Evolutionary conservation across 1,140 invertebrate species (phyloP).

Genomic region (Matsumurasca onukii): DNA sequence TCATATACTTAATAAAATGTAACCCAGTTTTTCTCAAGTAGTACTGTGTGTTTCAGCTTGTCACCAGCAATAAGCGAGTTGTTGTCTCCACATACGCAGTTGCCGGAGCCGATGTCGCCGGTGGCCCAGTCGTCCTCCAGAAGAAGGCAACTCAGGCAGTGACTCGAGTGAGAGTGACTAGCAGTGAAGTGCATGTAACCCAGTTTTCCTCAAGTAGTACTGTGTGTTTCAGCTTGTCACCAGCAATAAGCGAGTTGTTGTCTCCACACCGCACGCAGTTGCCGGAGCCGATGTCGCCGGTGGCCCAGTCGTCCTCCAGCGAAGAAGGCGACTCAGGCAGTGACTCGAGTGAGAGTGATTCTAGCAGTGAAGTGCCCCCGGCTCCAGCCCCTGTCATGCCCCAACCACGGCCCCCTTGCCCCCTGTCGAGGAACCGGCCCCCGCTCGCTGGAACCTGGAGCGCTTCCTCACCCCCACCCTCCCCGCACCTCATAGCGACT

Average conservation of each 20-base stretch:
- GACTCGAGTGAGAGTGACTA: slow-evolving; percentile 35
- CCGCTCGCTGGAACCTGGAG: slow-evolving; percentile 40
- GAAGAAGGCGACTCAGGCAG: slow-evolving; percentile 36
- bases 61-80: slow-evolving; percentile 35
- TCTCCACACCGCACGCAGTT: slow-evolving; percentile 19
- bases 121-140: slow-evolving; percentile 35
- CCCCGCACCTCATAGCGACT: background rate
- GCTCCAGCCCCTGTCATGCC: slow-evolving; percentile 3
- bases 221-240: no score
- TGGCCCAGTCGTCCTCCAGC: slow-evolving; percentile 35
- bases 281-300: slow-evolving; percentile 35
- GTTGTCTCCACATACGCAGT: slow-evolving; percentile 14
- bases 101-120: slow-evolving; percentile 36
- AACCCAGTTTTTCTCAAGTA: no score
- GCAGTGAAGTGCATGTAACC: slow-evolving; percentile 28
- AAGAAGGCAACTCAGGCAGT: slow-evolving; percentile 35
- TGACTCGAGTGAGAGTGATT: slow-evolving; percentile 35
- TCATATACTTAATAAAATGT: no score
- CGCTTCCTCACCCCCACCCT: slow-evolving; percentile 31
- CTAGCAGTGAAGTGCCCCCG: slow-evolving; percentile 29
- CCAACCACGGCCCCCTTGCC: slow-evolving; percentile 13
- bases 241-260: slow-evolving; percentile 31
- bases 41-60: slow-evolving; percentile 18
- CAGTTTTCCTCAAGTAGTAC: background rate
- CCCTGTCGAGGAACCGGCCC: slow-evolving; percentile 34